Conservation (phyloP, 2,113 vertebrate genomes). For the Emydocephalus ijimae region DNA sequence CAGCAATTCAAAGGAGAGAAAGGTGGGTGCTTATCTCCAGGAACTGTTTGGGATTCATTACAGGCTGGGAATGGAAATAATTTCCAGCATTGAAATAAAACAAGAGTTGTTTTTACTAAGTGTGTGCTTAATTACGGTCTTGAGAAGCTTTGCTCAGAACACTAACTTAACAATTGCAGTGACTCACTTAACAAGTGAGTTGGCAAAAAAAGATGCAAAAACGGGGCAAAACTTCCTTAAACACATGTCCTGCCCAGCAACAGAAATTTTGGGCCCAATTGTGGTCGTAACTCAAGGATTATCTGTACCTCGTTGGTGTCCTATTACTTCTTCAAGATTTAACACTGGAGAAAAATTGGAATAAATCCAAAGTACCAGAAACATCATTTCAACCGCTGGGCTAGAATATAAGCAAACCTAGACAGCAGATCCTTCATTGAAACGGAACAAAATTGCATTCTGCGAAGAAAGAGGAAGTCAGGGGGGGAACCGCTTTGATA, state of each 20-base stretch:
- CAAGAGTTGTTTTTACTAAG: no score
- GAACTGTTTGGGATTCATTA: no score
- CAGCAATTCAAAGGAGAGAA: no score
- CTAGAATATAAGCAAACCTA: background rate
- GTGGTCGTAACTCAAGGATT: background rate
- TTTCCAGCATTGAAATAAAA: no score
- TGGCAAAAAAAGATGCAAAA: no score
- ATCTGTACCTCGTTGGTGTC: background rate
- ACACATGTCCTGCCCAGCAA: background rate
- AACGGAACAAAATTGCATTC: background rate
- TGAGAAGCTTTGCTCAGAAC: no score
- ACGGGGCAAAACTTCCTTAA: no score
- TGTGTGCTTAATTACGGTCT: no score
- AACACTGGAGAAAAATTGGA: background rate
- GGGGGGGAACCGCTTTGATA: background rate
- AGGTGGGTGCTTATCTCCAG: no score
- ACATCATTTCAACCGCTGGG: background rate
- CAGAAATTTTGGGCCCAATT: background rate
- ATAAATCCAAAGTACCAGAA: background rate
- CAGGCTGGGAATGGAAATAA: no score
- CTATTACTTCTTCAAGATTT: background rate
- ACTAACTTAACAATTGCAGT: no score
- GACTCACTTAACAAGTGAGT: no score
- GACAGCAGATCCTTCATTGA: background rate
- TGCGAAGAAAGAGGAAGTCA: background rate